Percentiles rank a stretch among this genome's conserved stretches.
These are phyloP conservation scores for Epinephelus awoara DNA, from an alignment of 2,797 vertebrate genomes.

Conservation along the genomic window DNA sequence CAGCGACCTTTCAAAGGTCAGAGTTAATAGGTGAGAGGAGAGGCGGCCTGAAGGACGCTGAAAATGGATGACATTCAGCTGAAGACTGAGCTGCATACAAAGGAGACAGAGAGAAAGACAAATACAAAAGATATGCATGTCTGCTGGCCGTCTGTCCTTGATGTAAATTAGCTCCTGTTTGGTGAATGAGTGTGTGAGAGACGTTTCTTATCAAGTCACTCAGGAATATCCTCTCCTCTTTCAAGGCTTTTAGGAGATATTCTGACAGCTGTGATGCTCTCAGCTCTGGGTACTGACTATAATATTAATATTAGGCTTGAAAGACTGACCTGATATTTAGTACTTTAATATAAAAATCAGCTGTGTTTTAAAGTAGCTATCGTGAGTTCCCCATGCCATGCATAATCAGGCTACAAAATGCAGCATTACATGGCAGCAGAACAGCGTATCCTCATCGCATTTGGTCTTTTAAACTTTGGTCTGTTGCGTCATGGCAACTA, in stretches of 20 bases:
- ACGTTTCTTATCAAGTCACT: conserved; percentile 51
- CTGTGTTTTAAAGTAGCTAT: neutral
- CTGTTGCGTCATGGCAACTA: conserved; percentile 68
- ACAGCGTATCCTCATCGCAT: neutral
- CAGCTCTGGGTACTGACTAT: conserved; percentile 29
- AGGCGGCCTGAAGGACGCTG: conserved; percentile 17
- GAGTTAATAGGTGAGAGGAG: conserved; percentile 33
- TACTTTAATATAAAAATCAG: neutral
- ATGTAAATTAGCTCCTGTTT: conserved; percentile 45
- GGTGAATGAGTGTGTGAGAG: conserved; percentile 19
- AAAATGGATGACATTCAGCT: conserved; percentile 26
- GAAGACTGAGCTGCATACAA: conserved; percentile 13
- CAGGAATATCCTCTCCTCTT: conserved; percentile 27
- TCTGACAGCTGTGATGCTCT: conserved; percentile 13
- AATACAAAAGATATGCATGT: neutral
- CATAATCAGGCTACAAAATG: neutral
- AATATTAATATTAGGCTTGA: neutral
- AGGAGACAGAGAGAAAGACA: conserved; percentile 1
- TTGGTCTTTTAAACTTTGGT: conserved; percentile 66
- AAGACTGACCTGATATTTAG: neutral
- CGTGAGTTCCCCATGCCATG: neutral
- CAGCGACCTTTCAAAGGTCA: conserved; percentile 51
- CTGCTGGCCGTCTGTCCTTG: conserved; percentile 22
- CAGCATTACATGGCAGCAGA: conserved; percentile 15
- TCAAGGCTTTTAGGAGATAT: conserved; percentile 35